phyloP scores from a whole-genome alignment of 2,888 invertebrate species.

The Liodrosophila aerea region DNA sequence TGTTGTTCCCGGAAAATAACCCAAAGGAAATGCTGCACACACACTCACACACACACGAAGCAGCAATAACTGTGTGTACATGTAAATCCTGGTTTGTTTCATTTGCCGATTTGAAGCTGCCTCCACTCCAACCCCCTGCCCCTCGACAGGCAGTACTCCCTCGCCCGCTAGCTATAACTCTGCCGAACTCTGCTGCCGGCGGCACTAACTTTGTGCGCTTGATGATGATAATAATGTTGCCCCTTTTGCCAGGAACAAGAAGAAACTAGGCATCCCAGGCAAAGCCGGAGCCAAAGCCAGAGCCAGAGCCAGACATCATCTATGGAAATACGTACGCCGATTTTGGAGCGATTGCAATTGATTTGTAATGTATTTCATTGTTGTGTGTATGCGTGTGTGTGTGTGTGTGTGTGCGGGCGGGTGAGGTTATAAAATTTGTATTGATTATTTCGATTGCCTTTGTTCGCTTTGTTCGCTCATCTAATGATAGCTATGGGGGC shows the following conservation, averaged over 20 bases:
- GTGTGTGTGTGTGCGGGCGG: slow-evolving; percentile 16
- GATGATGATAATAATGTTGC: slow-evolving; percentile 76
- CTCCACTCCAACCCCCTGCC: slow-evolving; percentile 1
- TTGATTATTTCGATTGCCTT: slow-evolving; percentile 78
- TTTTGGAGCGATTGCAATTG: slow-evolving; percentile 78
- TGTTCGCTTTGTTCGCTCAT: slow-evolving; percentile 73
- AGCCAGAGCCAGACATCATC: slow-evolving; percentile 62
- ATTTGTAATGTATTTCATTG: slow-evolving; percentile 78
- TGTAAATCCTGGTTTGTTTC: slow-evolving; percentile 78
- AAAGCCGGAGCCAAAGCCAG: slow-evolving; percentile 21
- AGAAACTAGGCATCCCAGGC: slow-evolving; percentile 10
- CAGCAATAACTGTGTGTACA: slow-evolving; percentile 77
- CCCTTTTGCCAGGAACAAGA: slow-evolving; percentile 46
- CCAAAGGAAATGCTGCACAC: slow-evolving; percentile 72
- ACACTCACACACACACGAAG: slow-evolving; percentile 38
- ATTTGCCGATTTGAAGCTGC: slow-evolving; percentile 74
- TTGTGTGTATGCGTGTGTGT: slow-evolving; percentile 37
- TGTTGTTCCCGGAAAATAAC: slow-evolving; percentile 78
- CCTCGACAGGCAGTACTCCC: neutral
- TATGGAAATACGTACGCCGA: slow-evolving; percentile 76
- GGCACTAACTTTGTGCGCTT: slow-evolving; percentile 75
- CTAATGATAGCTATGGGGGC: slow-evolving; percentile 76
- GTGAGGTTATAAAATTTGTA: slow-evolving; percentile 71
- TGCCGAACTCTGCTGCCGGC: slow-evolving; percentile 56
- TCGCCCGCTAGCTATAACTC: neutral